Evolutionary conservation across 2,797 vertebrate species (phyloP).

Genomic region (Chiloscyllium punctatum): DNA sequence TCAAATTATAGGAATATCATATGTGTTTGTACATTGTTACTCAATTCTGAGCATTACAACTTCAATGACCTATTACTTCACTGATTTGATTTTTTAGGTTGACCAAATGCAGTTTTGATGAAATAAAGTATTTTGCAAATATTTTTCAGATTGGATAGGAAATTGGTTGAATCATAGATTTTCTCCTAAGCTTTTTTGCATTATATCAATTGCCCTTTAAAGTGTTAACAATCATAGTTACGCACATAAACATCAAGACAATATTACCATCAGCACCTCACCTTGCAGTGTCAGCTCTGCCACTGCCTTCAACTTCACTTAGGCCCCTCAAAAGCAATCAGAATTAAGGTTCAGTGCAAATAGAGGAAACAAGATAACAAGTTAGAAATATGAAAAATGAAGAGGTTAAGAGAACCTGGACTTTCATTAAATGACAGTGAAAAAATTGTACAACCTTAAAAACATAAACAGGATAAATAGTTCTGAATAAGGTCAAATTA

Average conservation of each 20-base stretch:
- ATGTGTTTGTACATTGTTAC: not conserved
- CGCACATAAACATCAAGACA: not conserved
- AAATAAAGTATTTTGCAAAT: not conserved
- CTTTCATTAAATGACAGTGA: constrained; percentile 49
- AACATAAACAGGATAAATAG: not conserved
- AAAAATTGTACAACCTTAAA: constrained; percentile 45
- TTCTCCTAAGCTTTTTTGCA: not conserved
- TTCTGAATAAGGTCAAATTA: not conserved
- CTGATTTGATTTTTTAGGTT: not conserved
- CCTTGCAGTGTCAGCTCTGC: constrained; percentile 86
- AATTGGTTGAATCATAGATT: not conserved
- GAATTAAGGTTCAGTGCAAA: constrained; percentile 68
- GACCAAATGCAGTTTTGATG: not conserved
- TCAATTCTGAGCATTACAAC: not conserved
- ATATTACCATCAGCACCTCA: constrained; percentile 60
- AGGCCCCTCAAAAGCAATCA: constrained; percentile 82
- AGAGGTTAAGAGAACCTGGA: constrained; percentile 54
- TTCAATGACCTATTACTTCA: not conserved
- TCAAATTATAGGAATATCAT: not conserved
- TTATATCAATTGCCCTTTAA: not conserved
- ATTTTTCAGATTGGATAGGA: not conserved
- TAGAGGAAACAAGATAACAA: constrained; percentile 41
- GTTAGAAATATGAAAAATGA: constrained; percentile 53
- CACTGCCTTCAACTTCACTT: constrained; percentile 90
- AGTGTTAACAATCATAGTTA: not conserved